Evolutionary conservation across 2,888 invertebrate species (phyloP).

Genomic region (Perithous albicinctus): DNA sequence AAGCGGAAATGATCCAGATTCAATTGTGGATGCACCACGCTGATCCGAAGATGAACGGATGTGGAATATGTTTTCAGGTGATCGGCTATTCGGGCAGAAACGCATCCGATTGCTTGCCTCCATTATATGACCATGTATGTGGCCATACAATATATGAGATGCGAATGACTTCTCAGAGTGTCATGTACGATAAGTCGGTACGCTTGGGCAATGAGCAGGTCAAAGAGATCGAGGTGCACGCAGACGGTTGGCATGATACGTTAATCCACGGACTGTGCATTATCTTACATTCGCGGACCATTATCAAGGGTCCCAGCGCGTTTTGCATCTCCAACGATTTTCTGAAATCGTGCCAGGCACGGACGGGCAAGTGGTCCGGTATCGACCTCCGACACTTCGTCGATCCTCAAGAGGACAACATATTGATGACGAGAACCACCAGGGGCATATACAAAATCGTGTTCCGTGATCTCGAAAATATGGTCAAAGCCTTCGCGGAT

Average conservation of each 20-base stretch:
- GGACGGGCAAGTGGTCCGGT: not conserved
- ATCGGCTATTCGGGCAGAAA: not conserved
- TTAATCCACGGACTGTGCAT: not conserved
- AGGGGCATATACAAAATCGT: not conserved
- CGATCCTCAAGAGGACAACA: too few species aligned
- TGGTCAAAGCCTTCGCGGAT: not conserved
- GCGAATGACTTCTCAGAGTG: not conserved
- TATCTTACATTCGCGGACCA: not conserved
- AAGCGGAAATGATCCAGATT: not conserved
- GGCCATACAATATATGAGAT: not conserved
- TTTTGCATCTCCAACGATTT: not conserved
- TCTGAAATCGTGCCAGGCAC: not conserved
- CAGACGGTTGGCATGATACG: constrained; percentile 2
- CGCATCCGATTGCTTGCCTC: not conserved
- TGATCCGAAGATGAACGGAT: not conserved
- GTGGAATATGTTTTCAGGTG: not conserved
- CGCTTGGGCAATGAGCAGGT: not conserved
- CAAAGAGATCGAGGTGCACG: not conserved
- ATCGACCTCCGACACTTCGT: not conserved
- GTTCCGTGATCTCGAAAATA: not conserved
- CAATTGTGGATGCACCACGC: not conserved
- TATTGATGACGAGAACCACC: not conserved
- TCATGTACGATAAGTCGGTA: not conserved
- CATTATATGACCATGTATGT: not conserved
- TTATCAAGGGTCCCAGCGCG: not conserved